Conservation (phyloP, 1,140 invertebrate genomes). For the Tribolium madens region DNA sequence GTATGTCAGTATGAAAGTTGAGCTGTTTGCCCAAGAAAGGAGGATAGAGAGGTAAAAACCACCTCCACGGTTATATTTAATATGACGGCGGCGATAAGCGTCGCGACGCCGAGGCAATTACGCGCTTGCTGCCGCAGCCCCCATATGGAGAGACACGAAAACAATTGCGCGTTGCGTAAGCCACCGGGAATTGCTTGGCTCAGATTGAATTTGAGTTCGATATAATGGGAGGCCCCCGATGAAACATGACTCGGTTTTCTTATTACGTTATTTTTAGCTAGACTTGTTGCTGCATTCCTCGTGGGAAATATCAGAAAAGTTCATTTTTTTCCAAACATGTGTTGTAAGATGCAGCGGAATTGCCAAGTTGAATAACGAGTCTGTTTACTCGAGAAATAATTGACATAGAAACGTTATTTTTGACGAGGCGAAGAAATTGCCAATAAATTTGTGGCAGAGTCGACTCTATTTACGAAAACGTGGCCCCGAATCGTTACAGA, state of each 20-base stretch:
- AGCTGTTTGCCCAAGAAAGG: constrained; percentile 56
- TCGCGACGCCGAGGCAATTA: constrained; percentile 23
- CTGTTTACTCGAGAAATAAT: neutral
- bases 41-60: constrained; percentile 60
- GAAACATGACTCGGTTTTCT: neutral
- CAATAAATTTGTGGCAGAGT: no score
- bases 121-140: neutral
- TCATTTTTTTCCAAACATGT: neutral
- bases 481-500: neutral
- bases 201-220: neutral
- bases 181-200: neutral
- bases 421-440: neutral
- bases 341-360: neutral
- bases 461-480: no score
- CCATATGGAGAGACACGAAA: neutral
- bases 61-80: constrained; percentile 2
- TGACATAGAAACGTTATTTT: neutral
- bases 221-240: neutral
- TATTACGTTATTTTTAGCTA: neutral
- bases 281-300: constrained; percentile 11
- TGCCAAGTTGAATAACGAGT: neutral
- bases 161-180: neutral
- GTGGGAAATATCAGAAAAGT: constrained; percentile 1
- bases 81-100: neutral
- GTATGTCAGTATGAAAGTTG: constrained; percentile 64